These are phyloP conservation scores for Phortica okadai DNA, from an alignment of 2,888 invertebrate genomes.

Conservation along the genomic window DNA sequence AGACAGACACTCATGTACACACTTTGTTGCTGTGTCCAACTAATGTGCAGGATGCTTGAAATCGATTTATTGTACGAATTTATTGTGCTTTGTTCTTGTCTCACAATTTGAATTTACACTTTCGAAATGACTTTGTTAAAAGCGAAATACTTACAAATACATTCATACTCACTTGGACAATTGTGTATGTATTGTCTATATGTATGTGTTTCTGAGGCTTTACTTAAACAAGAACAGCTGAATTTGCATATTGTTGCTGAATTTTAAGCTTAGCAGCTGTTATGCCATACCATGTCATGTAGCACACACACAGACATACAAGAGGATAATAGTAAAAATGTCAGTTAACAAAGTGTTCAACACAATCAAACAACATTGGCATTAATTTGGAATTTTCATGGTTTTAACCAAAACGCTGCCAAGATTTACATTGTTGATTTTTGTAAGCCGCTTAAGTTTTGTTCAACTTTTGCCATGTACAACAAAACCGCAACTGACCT, in stretches of 20 bases:
- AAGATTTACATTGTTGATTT: not conserved
- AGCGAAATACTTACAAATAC: not conserved
- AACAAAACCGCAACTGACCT: not conserved
- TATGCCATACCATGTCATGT: not conserved
- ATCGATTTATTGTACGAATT: constrained; percentile 50
- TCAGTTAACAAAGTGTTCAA: not conserved
- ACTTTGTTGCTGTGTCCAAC: not conserved
- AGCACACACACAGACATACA: not conserved
- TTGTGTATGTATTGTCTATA: not conserved
- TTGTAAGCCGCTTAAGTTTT: constrained; percentile 4
- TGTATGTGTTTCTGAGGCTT: constrained; percentile 5
- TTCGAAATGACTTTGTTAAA: not conserved
- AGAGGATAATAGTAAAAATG: not conserved
- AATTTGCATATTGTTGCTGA: constrained; percentile 11
- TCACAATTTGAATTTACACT: constrained; percentile 30
- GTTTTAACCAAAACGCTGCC: not conserved
- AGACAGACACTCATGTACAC: not conserved
- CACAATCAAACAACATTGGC: not conserved
- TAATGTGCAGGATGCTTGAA: constrained; percentile 20
- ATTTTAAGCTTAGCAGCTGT: not conserved
- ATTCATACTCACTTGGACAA: constrained; percentile 46
- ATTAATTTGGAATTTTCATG: constrained; percentile 7
- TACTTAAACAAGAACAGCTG: constrained; percentile 3
- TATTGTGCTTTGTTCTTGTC: constrained; percentile 40
- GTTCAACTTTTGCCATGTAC: not conserved